A percentile compares a stretch with the other conserved stretches of the same genome.
phyloP scores from a whole-genome alignment of 2,888 invertebrate genomes.

The Stenodema calcarata region DNA sequence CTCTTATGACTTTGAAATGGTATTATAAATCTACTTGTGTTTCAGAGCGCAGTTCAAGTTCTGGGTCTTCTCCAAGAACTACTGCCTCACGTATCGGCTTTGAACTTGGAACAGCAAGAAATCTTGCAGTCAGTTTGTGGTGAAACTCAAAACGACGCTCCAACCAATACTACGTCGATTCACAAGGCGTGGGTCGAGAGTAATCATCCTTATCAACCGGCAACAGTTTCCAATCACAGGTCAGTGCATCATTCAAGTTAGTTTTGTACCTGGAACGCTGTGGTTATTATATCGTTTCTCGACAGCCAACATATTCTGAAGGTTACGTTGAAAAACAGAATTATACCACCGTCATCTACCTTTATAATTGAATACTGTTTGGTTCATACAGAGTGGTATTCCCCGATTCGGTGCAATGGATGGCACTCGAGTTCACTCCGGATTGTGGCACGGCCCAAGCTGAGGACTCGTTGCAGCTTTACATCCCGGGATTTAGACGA shows the following conservation, averaged over 20 bases:
- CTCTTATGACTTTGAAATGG: too few species aligned
- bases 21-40: neutral
- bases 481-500: slow-evolving; percentile 64
- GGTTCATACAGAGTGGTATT: slow-evolving; percentile 75
- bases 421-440: slow-evolving; percentile 91
- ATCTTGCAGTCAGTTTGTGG: slow-evolving; percentile 63
- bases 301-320: too few species aligned
- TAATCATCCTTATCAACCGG: slow-evolving; percentile 94
- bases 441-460: slow-evolving; percentile 91
- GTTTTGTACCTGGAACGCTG: too few species aligned
- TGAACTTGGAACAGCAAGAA: slow-evolving; percentile 71
- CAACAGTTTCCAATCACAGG: slow-evolving; percentile 83
- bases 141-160: slow-evolving; percentile 59
- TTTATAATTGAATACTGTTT: too few species aligned
- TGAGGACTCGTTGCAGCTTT: slow-evolving; percentile 84
- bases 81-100: slow-evolving; percentile 84
- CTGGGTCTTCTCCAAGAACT: slow-evolving; percentile 85
- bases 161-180: slow-evolving; percentile 74
- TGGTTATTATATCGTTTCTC: too few species aligned
- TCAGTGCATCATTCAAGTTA: slow-evolving; percentile 59
- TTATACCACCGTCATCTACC: too few species aligned
- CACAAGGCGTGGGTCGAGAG: slow-evolving; percentile 93
- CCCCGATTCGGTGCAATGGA: slow-evolving; percentile 86
- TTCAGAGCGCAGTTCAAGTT: slow-evolving; percentile 82
- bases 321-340: too few species aligned